Base-by-base conservation (phyloP, 2,113 vertebrate species). In the Antechinus flavipes region DNA sequence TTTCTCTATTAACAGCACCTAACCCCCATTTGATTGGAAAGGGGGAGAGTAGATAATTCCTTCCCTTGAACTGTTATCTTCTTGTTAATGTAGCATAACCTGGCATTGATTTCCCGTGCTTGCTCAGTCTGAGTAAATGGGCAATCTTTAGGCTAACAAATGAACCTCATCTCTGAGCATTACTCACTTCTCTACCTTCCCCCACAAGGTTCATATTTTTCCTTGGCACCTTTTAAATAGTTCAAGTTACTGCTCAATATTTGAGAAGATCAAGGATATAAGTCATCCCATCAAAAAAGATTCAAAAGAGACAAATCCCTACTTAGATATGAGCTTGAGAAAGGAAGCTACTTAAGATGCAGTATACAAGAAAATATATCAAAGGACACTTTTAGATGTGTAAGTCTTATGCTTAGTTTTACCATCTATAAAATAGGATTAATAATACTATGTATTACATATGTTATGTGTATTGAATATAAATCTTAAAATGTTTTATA, bases 21-120 rank as follows among this genome's bases (percentile, higher is more conserved):
- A 91, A 91, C 50, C 93, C 94, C 84, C 47, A 9, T n/a, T 26
- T 94, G 54, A 56, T 58, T 76, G 47, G 90, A 58, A 52, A 50
- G 54, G 89, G 19, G 12, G 27, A 95, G 5, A 11, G 8, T 49
- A 91, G 46, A 16, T 91, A 90, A 42, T 35, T 90, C 90, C 90
- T 56, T 1, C 94, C 9, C 90, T 58, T 56, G 89, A 95, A 90
- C 30, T 58, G 23, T 93, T 92, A 35, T 92, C 84, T 26, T 58
- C n/a, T 92, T 90, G 23, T 54, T 91, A 95, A 54, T 90, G 84
- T 95, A 89, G 56, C 47, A 58, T 84, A 95, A 95, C 42, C 89
- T 42, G 22, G 27, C 54, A 52, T 94, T 95, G 92, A 95, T 93
- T 93, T 95, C 94, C 94, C 5, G 46, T 61, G 54, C 24, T 55